Base-by-base conservation (phyloP, 2,113 vertebrate genomes). In the Siniperca knerii region DNA sequence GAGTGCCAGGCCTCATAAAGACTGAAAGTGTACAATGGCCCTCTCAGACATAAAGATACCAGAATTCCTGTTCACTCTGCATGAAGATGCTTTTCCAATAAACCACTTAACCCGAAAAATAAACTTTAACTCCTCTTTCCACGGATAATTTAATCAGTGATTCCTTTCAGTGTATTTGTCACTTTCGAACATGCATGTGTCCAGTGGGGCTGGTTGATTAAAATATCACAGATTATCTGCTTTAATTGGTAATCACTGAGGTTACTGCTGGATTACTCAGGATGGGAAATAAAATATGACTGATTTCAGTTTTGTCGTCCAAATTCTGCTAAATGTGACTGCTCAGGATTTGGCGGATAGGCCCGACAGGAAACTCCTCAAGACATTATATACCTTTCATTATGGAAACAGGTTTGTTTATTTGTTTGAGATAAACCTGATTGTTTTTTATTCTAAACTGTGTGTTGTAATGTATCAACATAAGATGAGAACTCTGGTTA, bases 81-180 rank as follows among this genome's bases (percentile, higher is more conserved):
- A 89, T 92, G 86, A 87, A 57, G 46, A 48, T 2, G 0, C 18
- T 60, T 89, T 83, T 73, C 18, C 13, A 81, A 87, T 68, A 50
- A 79, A 87, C 23, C 12, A 50, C 50, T 73, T 29, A 13, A 64
- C n/a, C 12, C 40, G 65, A n/a, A 70, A 21, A 58, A 68, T 58
- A 78, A 68, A 78, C 52, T n/a, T 42, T 21, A 11, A 40, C 35
- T 65, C 18, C 4, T 65, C 18, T 20, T 40, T 21, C 18, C 29
- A n/a, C 44, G 16, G 13, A 58, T 37, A 35, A 50, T 60, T 20
- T 20, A 60, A 58, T 69, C 18, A 10, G 8, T n/a, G 3, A 20
- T 23, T 33, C 3, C 42, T 54, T 35, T 79, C 64, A 20, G 69
- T 52, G 6, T 58, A 6, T 55, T 57, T 57, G 15, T 55, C 33